Evolutionary conservation across 2,113 vertebrate genomes (phyloP).

Genomic region (Lycocorax pyrrhopterus): DNA sequence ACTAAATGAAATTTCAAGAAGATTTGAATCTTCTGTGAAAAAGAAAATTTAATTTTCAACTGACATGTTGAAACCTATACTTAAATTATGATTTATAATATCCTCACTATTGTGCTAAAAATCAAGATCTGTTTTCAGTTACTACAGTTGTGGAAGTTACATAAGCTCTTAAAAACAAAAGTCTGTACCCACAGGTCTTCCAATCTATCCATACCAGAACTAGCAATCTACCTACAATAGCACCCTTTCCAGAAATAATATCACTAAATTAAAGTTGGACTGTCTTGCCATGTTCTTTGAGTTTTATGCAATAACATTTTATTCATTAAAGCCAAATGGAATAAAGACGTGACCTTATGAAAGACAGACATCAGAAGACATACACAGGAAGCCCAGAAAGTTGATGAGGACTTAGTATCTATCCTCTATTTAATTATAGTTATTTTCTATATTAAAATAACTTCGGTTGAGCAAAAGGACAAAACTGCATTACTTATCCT

Average conservation of each 20-base stretch:
- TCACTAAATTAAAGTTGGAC: not conserved
- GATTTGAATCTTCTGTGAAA: not conserved
- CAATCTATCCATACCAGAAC: not conserved
- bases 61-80: not conserved
- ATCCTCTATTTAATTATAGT: not conserved
- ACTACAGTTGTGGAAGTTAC: not conserved
- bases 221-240: not conserved
- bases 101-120: not conserved
- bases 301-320: not conserved
- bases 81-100: not conserved
- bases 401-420: not conserved
- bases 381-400: not conserved
- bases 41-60: not conserved
- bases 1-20: not conserved
- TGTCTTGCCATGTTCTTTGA: not conserved
- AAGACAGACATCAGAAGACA: not conserved
- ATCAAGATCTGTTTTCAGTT: not conserved
- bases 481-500: not conserved
- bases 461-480: not conserved
- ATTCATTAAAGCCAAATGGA: not conserved
- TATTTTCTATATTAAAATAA: not conserved
- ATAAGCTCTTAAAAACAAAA: not conserved
- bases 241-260: not conserved
- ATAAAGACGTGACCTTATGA: not conserved
- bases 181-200: not conserved